These are phyloP conservation scores for Nezara viridula DNA, from an alignment of 2,888 invertebrate species.

Conservation along the genomic window DNA sequence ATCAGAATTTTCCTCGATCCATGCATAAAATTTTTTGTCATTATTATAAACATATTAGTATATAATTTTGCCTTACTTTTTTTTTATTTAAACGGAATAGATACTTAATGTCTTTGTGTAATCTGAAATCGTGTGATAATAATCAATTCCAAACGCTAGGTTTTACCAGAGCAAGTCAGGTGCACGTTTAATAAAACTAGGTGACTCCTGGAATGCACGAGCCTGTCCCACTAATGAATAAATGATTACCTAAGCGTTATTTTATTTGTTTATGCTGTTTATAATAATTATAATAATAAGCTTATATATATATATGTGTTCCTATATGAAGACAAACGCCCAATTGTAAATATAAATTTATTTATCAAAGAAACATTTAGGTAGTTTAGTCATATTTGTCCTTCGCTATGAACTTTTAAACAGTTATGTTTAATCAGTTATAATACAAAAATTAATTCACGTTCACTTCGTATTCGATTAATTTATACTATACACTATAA, in stretches of 20 bases:
- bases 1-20: too few relatives aligned
- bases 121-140: not conserved
- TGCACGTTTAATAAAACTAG: not conserved
- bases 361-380: not conserved
- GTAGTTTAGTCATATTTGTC: not conserved
- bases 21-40: too few relatives aligned
- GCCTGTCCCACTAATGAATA: not conserved
- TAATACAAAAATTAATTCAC: too few relatives aligned
- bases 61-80: too few relatives aligned
- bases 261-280: not conserved
- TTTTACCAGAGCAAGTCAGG: not conserved
- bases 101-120: too few relatives aligned
- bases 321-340: not conserved
- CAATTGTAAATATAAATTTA: too few relatives aligned
- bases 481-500: too few relatives aligned
- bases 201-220: not conserved
- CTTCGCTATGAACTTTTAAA: not conserved
- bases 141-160: not conserved
- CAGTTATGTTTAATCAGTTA: not conserved
- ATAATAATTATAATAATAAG: too few relatives aligned
- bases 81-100: too few relatives aligned
- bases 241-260: not conserved
- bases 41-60: too few relatives aligned
- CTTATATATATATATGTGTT: not conserved
- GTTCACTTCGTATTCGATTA: too few relatives aligned